Evolutionary conservation across 2,888 invertebrate species (phyloP), one percentile per base, ranked within the genome.

Genomic region (Kryphioiulus occultus): DNA sequence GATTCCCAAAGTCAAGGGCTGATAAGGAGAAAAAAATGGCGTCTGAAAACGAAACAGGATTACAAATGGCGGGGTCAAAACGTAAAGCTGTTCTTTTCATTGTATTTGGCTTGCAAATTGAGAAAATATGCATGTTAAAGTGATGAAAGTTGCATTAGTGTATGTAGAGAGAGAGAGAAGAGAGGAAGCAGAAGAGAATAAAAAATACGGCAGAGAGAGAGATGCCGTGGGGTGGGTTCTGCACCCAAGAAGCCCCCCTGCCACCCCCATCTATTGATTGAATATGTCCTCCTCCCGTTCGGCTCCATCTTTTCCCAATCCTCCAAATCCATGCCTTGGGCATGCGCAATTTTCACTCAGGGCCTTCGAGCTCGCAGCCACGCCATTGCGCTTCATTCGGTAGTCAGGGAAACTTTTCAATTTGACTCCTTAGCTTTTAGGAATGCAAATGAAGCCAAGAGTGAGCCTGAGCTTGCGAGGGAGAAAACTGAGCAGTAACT

Each of bases 331-430:
- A 47, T 47, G 47, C 47, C 47, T 15, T 15, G 47, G 47, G 47
- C 47, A 47, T 47, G 47, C 47, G 47, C 47, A 47, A 47, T 47
- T 47, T 47, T 5, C 47, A 47, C 47, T 47, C 17, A 47, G 47
- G 15, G 47, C 47, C 47, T 17, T 15, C 15, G 30, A 82, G 85
- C 85, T 85, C n/a, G 42, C 30, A 30, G 85, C 85, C 26, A 32
- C 39, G 9, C n/a, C n/a, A 32, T 85, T 85, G 5, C 32, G 22
- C 83, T 32, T 85, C 39, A 85, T 85, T 85, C 22, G 39, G 85
- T 85, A 85, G 85, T 85, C 85, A 85, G 39, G 85, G 39, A 85
- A 85, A 85, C 85, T 85, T 85, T 85, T 85, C 85, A 85, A 85
- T 85, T 85, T 85, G 22, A 39, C 85, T 85, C 42, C 42, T 42